A percentile compares a stretch with the other conserved stretches of the same genome.
phyloP scores from a whole-genome alignment of 2,888 invertebrate genomes.

The Eugnorisma glareosa region DNA sequence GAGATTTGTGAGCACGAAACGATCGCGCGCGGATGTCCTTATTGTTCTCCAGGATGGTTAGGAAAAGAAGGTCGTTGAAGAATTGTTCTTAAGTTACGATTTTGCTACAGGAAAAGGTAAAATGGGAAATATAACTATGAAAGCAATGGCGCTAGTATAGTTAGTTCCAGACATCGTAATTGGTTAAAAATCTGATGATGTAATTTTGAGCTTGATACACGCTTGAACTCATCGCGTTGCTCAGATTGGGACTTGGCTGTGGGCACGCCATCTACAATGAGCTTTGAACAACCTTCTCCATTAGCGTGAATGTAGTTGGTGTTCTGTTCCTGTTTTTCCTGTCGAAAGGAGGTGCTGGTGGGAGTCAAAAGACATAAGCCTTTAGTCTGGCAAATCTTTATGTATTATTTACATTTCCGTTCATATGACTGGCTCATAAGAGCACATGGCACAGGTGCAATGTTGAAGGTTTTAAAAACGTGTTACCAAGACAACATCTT shows the following conservation, averaged over 20 bases:
- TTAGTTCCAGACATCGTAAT: not conserved
- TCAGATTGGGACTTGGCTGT: not conserved
- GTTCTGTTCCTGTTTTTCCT: not conserved
- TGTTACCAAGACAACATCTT: not conserved
- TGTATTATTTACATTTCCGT: not conserved
- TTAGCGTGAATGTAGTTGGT: not conserved
- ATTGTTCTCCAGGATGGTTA: conserved; percentile 15
- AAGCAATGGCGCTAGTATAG: not conserved
- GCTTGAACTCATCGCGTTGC: not conserved
- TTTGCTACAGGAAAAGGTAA: not conserved
- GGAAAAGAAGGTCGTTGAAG: not conserved
- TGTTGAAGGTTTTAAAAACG: not conserved
- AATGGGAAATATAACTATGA: not conserved
- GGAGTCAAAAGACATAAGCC: not conserved
- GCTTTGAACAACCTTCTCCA: not conserved
- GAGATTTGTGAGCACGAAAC: conserved; percentile 43
- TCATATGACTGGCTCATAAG: not conserved
- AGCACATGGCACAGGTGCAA: conserved; percentile 4
- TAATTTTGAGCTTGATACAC: not conserved
- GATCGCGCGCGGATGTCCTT: conserved; percentile 48
- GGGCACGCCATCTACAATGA: not conserved
- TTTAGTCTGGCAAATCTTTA: not conserved
- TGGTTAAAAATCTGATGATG: not conserved
- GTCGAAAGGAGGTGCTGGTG: not conserved
- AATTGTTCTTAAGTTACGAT: not conserved